phyloP scores from a whole-genome alignment of 1,140 invertebrate species.

The Belonocnema kinseyi region DNA sequence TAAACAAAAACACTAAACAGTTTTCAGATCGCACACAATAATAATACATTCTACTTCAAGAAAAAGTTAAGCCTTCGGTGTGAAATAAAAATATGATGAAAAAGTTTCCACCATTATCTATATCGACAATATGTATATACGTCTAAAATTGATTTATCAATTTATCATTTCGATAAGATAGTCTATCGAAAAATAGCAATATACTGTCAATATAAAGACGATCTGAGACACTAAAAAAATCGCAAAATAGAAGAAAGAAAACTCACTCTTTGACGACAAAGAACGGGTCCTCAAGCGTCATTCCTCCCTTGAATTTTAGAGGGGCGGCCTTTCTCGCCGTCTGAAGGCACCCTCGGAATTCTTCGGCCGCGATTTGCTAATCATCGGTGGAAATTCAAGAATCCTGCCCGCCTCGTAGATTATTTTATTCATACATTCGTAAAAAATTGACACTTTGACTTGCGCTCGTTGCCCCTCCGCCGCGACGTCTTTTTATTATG shows the following conservation, averaged over 20 bases:
- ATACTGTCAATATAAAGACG: too few species aligned
- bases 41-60: too few species aligned
- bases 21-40: too few species aligned
- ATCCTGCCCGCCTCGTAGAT: slow-evolving; percentile 36
- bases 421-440: slow-evolving; percentile 29
- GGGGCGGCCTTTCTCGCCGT: slow-evolving; percentile 69
- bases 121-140: too few species aligned
- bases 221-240: too few species aligned
- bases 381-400: slow-evolving; percentile 66
- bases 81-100: too few species aligned
- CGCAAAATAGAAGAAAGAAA: neutral
- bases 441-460: slow-evolving; percentile 50
- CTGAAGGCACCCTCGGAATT: slow-evolving; percentile 66
- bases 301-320: slow-evolving; percentile 77
- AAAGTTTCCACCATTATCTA: too few species aligned
- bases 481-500: slow-evolving; percentile 44
- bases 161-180: too few species aligned
- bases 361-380: slow-evolving; percentile 57
- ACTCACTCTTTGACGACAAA: slow-evolving; percentile 97
- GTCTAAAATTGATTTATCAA: too few species aligned
- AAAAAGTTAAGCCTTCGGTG: too few species aligned
- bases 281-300: slow-evolving; percentile 97
- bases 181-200: too few species aligned
- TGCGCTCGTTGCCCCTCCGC: slow-evolving; percentile 43
- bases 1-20: too few species aligned